phyloP scores from a whole-genome alignment of 2,113 vertebrate species.

The Podarcis muralis region DNA sequence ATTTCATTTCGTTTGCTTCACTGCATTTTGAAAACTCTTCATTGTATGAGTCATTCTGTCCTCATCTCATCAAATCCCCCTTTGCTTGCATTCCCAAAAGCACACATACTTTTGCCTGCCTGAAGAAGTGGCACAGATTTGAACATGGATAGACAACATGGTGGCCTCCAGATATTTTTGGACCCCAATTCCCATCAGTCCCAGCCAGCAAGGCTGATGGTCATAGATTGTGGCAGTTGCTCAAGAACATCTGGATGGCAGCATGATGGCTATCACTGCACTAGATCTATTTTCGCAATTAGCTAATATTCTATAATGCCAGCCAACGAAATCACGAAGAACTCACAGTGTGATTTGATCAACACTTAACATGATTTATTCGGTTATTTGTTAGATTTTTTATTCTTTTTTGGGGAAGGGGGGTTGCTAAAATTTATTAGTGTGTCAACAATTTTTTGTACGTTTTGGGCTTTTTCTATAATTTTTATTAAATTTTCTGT shows the following conservation, averaged over 20 bases:
- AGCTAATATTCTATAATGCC: neutral
- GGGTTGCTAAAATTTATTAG: no score
- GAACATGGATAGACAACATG: no score
- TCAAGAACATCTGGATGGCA: no score
- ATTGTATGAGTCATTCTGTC: neutral
- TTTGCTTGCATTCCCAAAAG: neutral
- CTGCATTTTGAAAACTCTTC: neutral
- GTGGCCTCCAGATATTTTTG: no score
- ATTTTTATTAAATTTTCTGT: no score
- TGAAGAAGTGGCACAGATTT: neutral
- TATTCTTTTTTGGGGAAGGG: no score
- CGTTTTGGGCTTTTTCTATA: no score
- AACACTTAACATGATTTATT: neutral
- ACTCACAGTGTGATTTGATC: neutral
- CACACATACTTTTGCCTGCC: neutral
- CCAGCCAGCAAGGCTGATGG: no score
- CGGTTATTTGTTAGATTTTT: neutral
- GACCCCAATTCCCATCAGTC: no score
- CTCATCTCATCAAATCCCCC: neutral
- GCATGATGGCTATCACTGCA: no score
- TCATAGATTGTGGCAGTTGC: no score
- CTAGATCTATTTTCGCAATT: neutral
- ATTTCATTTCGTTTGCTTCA: neutral
- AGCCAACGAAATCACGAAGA: neutral
- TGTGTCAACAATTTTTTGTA: no score